These are phyloP conservation scores for Tinea pellionella DNA, from an alignment of 2,888 invertebrate genomes.

Conservation along the genomic window DNA sequence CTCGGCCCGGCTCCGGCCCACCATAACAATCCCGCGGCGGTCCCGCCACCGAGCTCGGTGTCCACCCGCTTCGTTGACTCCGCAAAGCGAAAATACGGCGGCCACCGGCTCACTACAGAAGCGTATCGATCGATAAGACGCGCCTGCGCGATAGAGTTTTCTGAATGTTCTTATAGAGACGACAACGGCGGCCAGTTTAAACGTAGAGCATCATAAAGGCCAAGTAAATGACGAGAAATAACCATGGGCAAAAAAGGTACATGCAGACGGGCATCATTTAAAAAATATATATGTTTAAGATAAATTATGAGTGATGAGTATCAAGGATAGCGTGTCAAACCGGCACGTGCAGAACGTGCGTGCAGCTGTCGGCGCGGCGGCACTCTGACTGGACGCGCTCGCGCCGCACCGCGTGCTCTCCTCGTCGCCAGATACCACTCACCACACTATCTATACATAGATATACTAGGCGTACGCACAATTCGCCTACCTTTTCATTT, in stretches of 20 bases:
- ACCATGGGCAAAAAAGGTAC: conserved; percentile 76
- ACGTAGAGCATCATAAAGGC: conserved; percentile 75
- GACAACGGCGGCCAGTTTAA: conserved; percentile 39
- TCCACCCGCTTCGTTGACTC: conserved; percentile 31
- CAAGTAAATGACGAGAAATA: conserved; percentile 74
- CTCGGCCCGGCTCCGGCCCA: conserved; percentile 27
- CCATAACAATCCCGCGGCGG: conserved; percentile 31
- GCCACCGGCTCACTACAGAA: conserved; percentile 19
- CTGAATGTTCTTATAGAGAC: conserved; percentile 23
- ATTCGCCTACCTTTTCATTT: conserved; percentile 1
- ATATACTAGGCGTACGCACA: conserved; percentile 2
- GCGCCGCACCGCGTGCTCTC: conserved; percentile 40
- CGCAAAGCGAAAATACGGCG: conserved; percentile 2
- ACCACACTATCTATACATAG: conserved; percentile 10
- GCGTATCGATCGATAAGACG: conserved; percentile 46
- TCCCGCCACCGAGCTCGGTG: conserved; percentile 48
- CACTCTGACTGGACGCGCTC: conserved; percentile 66
- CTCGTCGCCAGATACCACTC: conserved; percentile 2
- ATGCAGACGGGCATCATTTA: conserved; percentile 69
- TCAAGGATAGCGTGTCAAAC: background rate
- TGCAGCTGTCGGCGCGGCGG: conserved; percentile 66
- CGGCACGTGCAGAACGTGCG: conserved; percentile 51
- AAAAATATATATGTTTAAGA: conserved; percentile 17
- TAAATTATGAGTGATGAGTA: background rate
- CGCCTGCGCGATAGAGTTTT: conserved; percentile 46